These are phyloP conservation scores for Hydropotes inermis DNA, from an alignment of 2,113 vertebrate genomes.

Conservation along the genomic window DNA sequence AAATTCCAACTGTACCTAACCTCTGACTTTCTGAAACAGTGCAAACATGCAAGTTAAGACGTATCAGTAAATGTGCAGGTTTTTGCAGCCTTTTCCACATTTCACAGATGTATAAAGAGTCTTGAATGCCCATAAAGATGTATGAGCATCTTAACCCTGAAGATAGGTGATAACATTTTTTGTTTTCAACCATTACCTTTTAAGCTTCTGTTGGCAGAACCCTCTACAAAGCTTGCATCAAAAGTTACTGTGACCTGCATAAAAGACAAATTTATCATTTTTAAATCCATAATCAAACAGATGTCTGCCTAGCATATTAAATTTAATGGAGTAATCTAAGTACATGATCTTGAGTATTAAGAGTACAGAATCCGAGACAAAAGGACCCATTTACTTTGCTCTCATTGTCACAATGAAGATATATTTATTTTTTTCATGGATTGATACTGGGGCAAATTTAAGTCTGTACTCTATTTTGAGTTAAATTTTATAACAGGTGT, in stretches of 20 bases:
- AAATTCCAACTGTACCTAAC: background rate
- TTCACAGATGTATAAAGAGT: background rate
- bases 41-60: background rate
- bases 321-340: background rate
- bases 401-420: background rate
- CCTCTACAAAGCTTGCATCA: background rate
- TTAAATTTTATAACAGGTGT: background rate
- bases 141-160: background rate
- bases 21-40: background rate
- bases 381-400: background rate
- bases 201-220: background rate
- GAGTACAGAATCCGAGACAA: background rate
- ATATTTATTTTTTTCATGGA: background rate
- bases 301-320: background rate
- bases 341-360: background rate
- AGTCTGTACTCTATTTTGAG: background rate
- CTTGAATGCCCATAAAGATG: background rate
- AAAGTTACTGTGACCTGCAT: background rate
- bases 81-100: background rate
- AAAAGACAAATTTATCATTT: background rate
- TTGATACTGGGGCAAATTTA: background rate
- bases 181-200: background rate
- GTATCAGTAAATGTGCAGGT: background rate
- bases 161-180: background rate
- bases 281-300: background rate